Conservation (phyloP, 2,888 invertebrate species). For the Ichneumoninae sp. region DNA sequence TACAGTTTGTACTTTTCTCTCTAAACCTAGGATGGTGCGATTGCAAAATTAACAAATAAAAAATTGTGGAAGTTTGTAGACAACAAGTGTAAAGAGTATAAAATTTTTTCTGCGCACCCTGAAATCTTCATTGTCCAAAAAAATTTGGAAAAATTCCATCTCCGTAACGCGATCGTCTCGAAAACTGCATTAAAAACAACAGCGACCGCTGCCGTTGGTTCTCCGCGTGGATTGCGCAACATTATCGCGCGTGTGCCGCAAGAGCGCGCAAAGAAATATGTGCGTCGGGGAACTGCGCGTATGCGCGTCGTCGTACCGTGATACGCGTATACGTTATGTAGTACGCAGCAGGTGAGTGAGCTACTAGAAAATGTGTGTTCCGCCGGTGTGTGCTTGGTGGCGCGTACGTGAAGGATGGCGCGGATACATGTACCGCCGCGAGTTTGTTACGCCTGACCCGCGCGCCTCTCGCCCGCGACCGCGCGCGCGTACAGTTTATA, state of each 20-base stretch:
- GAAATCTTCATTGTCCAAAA: not conserved
- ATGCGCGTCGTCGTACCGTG: slow-evolving; percentile 7
- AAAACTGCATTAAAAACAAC: not conserved
- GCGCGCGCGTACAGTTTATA: slow-evolving; percentile 61
- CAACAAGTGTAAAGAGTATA: no score
- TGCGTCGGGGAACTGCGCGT: slow-evolving; percentile 28
- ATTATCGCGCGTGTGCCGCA: slow-evolving; percentile 58
- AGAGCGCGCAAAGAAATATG: slow-evolving; percentile 5
- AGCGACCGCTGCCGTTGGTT: not conserved
- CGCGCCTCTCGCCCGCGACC: slow-evolving; percentile 37
- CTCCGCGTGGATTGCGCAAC: slow-evolving; percentile 34
- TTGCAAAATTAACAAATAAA: no score
- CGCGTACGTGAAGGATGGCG: slow-evolving; percentile 39
- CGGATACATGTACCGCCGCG: slow-evolving; percentile 26
- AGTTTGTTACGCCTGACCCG: slow-evolving; percentile 61
- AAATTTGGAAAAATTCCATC: not conserved
- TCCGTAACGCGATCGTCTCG: not conserved
- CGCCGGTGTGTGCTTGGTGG: slow-evolving; percentile 29
- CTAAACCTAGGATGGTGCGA: no score
- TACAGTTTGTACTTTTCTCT: no score
- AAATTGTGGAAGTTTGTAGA: no score
- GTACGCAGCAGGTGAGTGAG: slow-evolving; percentile 21
- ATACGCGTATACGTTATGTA: slow-evolving; percentile 26
- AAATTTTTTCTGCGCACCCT: no score
- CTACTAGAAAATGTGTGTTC: slow-evolving; percentile 15